A percentile compares a stretch with the other conserved stretches of the same genome.
These are phyloP conservation scores for Meles meles DNA, from an alignment of 2,113 vertebrate genomes.

Conservation along the genomic window DNA sequence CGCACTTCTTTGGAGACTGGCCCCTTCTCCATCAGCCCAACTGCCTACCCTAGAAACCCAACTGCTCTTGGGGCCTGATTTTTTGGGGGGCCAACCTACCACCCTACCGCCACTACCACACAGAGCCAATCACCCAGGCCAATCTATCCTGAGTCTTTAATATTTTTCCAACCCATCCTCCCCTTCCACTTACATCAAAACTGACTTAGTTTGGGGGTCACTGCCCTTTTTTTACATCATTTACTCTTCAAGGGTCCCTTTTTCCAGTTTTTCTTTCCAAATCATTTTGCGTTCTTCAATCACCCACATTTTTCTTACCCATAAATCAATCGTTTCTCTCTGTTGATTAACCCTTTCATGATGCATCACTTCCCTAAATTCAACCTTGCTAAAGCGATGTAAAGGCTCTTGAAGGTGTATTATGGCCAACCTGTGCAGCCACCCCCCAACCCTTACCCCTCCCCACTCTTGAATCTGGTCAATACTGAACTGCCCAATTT, in stretches of 20 bases:
- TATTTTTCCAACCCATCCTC: background rate
- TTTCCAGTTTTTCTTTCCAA: background rate
- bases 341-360: background rate
- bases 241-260: background rate
- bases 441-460: accelerated
- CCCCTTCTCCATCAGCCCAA: background rate
- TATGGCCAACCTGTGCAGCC: background rate
- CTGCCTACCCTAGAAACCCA: background rate
- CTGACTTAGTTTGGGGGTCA: background rate
- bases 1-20: background rate
- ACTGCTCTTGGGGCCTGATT: background rate
- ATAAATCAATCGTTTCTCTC: background rate
- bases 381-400: background rate
- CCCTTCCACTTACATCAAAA: background rate
- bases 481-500: background rate
- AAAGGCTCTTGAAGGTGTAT: background rate
- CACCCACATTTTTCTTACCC: background rate
- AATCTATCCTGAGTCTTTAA: background rate
- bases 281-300: background rate
- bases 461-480: background rate
- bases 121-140: background rate
- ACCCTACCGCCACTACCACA: background rate
- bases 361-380: background rate
- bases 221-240: background rate
- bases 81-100: background rate